These are phyloP conservation scores for Pocillopora meandrina DNA, from an alignment of 92 coral and sea anemone genomes.

Conservation along the genomic window DNA sequence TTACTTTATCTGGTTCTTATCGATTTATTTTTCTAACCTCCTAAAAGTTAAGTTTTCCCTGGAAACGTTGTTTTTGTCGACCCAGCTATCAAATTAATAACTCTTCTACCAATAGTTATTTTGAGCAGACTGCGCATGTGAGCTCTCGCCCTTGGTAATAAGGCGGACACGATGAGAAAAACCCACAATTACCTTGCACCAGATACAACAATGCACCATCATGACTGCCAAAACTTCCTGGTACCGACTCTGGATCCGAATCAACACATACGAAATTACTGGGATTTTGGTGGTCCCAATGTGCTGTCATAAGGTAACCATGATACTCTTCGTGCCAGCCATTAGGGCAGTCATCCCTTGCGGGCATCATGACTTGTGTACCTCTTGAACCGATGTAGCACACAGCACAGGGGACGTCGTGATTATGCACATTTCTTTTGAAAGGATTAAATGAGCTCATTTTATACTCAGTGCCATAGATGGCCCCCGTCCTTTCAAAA, in stretches of 20 bases:
- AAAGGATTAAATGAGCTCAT: conserved; percentile 30
- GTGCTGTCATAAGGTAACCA: conserved; percentile 76
- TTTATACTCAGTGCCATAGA: conserved; percentile 60
- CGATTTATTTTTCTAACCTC: too few species aligned
- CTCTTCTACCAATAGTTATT: background rate
- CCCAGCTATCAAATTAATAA: too few species aligned
- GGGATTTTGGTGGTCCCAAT: conserved; percentile 37
- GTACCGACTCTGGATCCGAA: conserved; percentile 28
- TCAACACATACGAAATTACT: conserved; percentile 66
- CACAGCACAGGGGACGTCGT: conserved; percentile 63
- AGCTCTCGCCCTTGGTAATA: conserved; percentile 49
- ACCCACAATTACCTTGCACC: conserved; percentile 58
- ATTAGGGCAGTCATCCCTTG: conserved; percentile 66
- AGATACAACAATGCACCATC: conserved; percentile 53
- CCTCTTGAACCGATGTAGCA: conserved; percentile 55
- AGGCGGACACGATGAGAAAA: conserved; percentile 52
- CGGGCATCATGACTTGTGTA: conserved; percentile 63
- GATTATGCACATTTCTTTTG: conserved; percentile 47
- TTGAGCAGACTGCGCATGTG: conserved; percentile 74
- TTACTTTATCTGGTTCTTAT: too few species aligned
- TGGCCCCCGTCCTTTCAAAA: conserved; percentile 27
- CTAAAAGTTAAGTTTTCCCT: too few species aligned
- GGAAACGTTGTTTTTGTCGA: too few species aligned
- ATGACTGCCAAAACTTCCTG: conserved; percentile 40
- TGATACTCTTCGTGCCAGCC: conserved; percentile 78